Conservation (phyloP, 2,797 vertebrate species). For the Tragelaphus oryx region DNA sequence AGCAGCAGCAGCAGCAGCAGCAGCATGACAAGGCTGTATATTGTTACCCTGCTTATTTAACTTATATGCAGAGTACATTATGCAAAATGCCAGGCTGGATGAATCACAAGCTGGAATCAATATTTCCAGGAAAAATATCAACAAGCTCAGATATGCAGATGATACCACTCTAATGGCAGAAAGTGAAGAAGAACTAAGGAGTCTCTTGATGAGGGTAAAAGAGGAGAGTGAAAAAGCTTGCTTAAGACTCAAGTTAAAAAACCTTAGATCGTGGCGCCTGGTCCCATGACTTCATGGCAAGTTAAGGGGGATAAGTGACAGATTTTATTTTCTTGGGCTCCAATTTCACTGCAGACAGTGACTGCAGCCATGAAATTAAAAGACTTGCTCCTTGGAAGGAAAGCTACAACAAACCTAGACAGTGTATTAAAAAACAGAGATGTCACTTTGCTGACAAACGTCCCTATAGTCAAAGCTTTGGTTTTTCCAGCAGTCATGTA, state of each 20-base stretch:
- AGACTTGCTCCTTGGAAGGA: not conserved
- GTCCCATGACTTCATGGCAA: not conserved
- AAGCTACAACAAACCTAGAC: not conserved
- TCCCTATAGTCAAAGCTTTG: not conserved
- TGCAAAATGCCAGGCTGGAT: not conserved
- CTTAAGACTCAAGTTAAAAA: not conserved
- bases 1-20: too few relatives aligned
- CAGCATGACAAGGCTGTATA: not conserved
- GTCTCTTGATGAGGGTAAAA: not conserved
- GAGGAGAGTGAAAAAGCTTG: not conserved
- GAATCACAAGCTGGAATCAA: not conserved
- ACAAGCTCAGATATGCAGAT: not conserved
- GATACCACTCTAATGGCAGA: not conserved
- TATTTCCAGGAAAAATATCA: not conserved
- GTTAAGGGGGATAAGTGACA: not conserved
- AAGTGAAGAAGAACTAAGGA: not conserved
- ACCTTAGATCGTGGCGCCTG: not conserved
- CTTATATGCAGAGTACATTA: not conserved
- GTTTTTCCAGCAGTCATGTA: not conserved
- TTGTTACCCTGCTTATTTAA: not conserved
- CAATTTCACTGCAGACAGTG: not conserved
- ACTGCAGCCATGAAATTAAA: not conserved
- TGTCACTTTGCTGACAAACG: not conserved
- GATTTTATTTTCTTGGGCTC: not conserved
- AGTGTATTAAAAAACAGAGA: not conserved